Evolutionary conservation across 1,140 invertebrate genomes (phyloP).

Genomic region (Diachasmimorpha longicaudata): DNA sequence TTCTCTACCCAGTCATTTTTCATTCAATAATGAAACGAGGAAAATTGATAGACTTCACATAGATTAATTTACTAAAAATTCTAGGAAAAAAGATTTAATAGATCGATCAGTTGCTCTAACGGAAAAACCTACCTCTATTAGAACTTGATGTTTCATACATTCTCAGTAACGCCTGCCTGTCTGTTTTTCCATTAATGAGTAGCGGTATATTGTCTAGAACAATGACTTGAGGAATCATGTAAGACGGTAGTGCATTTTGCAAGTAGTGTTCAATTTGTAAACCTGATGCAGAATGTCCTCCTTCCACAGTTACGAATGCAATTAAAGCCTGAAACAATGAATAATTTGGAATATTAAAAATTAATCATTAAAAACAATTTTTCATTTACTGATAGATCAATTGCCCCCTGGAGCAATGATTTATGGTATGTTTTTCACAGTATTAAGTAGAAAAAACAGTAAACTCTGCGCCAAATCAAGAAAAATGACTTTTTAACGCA

Average conservation of each 20-base stretch:
- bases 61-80: no score
- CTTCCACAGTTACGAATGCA: slow-evolving; percentile 72
- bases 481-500: no score
- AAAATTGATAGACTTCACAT: no score
- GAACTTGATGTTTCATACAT: slow-evolving; percentile 71
- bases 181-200: slow-evolving; percentile 84
- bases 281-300: slow-evolving; percentile 62
- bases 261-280: slow-evolving; percentile 71
- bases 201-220: slow-evolving; percentile 76
- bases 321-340: slow-evolving; percentile 67
- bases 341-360: no score
- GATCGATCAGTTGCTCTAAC: not conserved
- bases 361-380: no score
- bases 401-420: no score
- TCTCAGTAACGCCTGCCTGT: slow-evolving; percentile 77
- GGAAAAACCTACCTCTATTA: slow-evolving; percentile 58
- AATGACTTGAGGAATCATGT: slow-evolving; percentile 80
- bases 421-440: no score
- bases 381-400: no score
- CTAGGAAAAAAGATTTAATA: slow-evolving; percentile 15
- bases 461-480: no score
- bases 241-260: slow-evolving; percentile 69
- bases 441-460: no score
- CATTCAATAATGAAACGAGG: no score
- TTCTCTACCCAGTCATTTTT: no score